Evolutionary conservation across 2,797 vertebrate species (phyloP).

Genomic region (Saguinus oedipus): DNA sequence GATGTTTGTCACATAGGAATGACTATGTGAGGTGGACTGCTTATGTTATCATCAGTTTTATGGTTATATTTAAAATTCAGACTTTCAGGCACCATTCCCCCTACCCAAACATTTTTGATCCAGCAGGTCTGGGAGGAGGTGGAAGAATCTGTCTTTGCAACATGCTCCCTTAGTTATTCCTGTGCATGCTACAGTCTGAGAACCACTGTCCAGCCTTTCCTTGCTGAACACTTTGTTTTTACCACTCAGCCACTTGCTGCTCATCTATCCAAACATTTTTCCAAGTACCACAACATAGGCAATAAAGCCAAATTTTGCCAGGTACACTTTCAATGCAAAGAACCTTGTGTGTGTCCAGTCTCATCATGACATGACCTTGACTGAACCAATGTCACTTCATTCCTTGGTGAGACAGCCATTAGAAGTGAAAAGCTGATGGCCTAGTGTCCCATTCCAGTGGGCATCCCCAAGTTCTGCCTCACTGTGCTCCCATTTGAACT

Average conservation of each 20-base stretch:
- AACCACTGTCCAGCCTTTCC: background rate
- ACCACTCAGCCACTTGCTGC: background rate
- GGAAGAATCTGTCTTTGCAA: background rate
- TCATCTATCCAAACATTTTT: background rate
- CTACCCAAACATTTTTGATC: background rate
- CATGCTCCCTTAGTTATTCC: background rate
- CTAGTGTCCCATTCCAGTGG: background rate
- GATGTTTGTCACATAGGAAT: background rate
- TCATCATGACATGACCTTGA: background rate
- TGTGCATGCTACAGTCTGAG: background rate
- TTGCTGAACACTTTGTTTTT: background rate
- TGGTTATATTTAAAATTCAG: background rate
- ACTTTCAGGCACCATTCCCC: background rate
- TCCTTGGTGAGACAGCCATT: background rate
- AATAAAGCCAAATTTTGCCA: background rate
- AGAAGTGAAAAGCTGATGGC: background rate
- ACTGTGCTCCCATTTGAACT: background rate
- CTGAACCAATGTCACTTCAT: background rate
- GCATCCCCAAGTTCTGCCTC: background rate
- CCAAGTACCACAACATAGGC: background rate
- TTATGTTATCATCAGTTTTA: no score
- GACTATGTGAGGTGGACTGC: background rate
- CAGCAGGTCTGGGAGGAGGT: background rate
- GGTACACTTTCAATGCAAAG: background rate
- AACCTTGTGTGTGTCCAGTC: background rate